Evolutionary conservation across 2,113 vertebrate species (phyloP).

Genomic region (Dasyprocta punctata): DNA sequence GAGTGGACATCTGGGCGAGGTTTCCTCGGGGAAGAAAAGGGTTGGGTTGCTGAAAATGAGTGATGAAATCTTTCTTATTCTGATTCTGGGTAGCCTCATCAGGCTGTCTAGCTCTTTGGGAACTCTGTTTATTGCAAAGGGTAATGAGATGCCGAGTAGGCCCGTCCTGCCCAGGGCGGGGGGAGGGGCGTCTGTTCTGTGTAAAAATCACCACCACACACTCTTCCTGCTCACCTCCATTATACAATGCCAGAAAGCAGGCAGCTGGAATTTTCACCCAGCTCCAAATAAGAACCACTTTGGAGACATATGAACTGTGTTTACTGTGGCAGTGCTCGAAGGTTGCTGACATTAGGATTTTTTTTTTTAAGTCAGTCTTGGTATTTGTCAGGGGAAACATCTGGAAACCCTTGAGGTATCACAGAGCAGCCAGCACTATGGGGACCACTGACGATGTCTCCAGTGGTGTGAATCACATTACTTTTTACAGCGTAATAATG

Average conservation of each 20-base stretch:
- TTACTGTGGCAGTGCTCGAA: not conserved
- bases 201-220: not conserved
- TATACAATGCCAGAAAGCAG: not conserved
- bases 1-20: not conserved
- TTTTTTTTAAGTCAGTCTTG: not conserved
- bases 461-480: fast-evolving
- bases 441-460: not conserved
- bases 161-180: too few relatives aligned
- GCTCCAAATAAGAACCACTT: slow-evolving; percentile 12
- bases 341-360: not conserved
- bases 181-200: not conserved
- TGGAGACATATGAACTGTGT: not conserved
- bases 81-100: not conserved
- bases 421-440: not conserved
- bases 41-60: not conserved
- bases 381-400: not conserved
- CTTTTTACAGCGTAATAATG: not conserved
- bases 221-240: too few relatives aligned
- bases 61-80: not conserved
- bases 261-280: not conserved
- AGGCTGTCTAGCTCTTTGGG: not conserved
- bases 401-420: not conserved
- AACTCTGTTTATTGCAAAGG: not conserved
- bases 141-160: not conserved
- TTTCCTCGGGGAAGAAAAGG: not conserved